These are phyloP conservation scores for Uropetala carovei DNA, from an alignment of 2,888 invertebrate genomes.

Conservation along the genomic window DNA sequence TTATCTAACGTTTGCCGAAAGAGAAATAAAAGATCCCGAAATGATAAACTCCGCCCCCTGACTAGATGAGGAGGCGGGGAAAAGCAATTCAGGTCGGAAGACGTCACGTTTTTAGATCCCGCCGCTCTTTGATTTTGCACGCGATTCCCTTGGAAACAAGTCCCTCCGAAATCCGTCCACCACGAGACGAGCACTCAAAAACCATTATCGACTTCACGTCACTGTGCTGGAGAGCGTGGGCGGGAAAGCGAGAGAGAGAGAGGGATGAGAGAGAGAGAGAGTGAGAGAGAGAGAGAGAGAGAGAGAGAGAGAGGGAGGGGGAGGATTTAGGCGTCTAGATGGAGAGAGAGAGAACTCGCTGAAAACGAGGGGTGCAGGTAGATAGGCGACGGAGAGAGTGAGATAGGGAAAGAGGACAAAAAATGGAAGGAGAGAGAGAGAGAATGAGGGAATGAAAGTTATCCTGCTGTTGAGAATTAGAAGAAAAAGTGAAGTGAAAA, in stretches of 20 bases:
- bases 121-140: neutral
- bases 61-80: neutral
- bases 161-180: constrained; percentile 1
- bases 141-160: constrained; percentile 24
- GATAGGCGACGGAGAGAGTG: too few relatives aligned
- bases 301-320: neutral
- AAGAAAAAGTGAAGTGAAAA: too few relatives aligned
- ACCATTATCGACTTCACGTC: constrained; percentile 25
- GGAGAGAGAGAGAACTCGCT: too few relatives aligned
- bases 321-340: neutral
- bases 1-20: neutral
- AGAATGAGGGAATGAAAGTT: too few relatives aligned
- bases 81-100: constrained; percentile 11
- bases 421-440: too few relatives aligned
- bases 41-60: constrained; percentile 14
- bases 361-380: too few relatives aligned
- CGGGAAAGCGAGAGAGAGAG: neutral
- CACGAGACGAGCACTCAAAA: constrained; percentile 4
- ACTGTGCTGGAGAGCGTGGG: neutral
- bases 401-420: too few relatives aligned
- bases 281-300: neutral
- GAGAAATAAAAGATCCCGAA: constrained; percentile 1
- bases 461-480: too few relatives aligned
- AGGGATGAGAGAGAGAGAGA: neutral
- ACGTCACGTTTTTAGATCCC: constrained; percentile 18